phyloP scores from a whole-genome alignment of 2,797 vertebrate genomes.

The Triplophysa bombifrons region DNA sequence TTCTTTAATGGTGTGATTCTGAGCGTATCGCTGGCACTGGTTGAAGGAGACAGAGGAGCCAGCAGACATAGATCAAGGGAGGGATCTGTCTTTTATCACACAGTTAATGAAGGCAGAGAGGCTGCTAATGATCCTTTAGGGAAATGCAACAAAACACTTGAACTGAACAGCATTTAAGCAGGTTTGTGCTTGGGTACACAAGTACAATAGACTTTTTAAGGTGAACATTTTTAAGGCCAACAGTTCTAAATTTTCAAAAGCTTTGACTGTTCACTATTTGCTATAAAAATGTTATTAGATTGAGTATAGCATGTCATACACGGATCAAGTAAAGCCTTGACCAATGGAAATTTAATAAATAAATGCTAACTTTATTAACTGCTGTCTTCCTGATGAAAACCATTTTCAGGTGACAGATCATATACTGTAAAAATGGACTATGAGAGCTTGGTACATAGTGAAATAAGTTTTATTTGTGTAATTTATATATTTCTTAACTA shows the following conservation, averaged over 20 bases:
- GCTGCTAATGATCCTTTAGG: conserved; percentile 66
- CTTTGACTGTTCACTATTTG: not conserved
- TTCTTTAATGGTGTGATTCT: conserved; percentile 21
- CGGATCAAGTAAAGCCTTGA: too few species aligned
- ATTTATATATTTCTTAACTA: too few species aligned
- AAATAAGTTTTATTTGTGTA: too few species aligned
- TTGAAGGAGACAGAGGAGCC: conserved; percentile 63
- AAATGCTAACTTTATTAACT: too few species aligned
- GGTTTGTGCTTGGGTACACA: not conserved
- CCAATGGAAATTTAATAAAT: too few species aligned
- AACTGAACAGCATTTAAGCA: not conserved
- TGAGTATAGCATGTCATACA: too few species aligned
- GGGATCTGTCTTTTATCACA: conserved; percentile 59
- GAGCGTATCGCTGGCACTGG: conserved; percentile 13
- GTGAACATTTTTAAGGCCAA: not conserved
- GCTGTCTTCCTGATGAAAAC: too few species aligned
- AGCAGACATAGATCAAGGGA: conserved; percentile 73
- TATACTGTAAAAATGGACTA: too few species aligned
- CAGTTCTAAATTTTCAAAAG: too few species aligned
- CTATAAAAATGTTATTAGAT: too few species aligned
- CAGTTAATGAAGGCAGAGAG: conserved; percentile 57
- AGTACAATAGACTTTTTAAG: not conserved
- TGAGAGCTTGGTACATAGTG: too few species aligned
- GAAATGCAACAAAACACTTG: conserved; percentile 44
- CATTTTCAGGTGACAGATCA: too few species aligned